Evolutionary conservation across 2,113 vertebrate genomes (phyloP), one percentile per base, ranked within the genome.

Genomic region (Saccopteryx leptura): DNA sequence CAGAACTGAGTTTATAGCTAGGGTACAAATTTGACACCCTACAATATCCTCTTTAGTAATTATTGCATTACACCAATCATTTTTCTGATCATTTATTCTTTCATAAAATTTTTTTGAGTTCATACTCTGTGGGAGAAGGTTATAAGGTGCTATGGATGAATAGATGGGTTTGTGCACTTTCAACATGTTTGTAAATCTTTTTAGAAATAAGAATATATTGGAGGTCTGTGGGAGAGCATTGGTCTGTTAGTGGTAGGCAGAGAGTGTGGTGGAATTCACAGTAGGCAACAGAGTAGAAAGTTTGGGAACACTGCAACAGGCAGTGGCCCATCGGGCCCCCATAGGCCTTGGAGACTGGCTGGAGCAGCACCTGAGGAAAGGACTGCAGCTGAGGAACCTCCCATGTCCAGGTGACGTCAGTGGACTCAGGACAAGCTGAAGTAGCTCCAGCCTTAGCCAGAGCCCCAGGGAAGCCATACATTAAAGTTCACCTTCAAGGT

Each of bases 401-500:
- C 54, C 54, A 54, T 10, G 54, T 54, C 54, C 54, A 56, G 58
- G 7, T 39, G 48, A 5, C 39, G 5, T 26, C 14, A 0, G 5
- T 3, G 0, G 1, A 4, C 6, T 7, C 12, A 0, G 18, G 7
- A 23, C 17, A 7, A 3, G 31, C 26, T 21, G 79, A 14, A 66
- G 50, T 65, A 2, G 14, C 48, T 0, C n/a, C 15, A 23, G 48
- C 56, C 9, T 17, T 0, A 0, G 7, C 26, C n/a, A 54, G 54
- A 21, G n/a, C 4, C 6, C 39, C 14, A 9, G 4, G 61, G 1
- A 9, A 52, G 21, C 15, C 8, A 10, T 6, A 2, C 14, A 18
- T 33, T 26, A 18, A 21, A 48, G 9, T 85, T 72, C 12, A 2
- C 5, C 52, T 69, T 74, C 12, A 39, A 0, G 0, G 26, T 83